A percentile compares a stretch with the other conserved stretches of the same genome.
phyloP scores from a whole-genome alignment of 92 coral and sea anemone genomes.

The Palythoa grandiflora region DNA sequence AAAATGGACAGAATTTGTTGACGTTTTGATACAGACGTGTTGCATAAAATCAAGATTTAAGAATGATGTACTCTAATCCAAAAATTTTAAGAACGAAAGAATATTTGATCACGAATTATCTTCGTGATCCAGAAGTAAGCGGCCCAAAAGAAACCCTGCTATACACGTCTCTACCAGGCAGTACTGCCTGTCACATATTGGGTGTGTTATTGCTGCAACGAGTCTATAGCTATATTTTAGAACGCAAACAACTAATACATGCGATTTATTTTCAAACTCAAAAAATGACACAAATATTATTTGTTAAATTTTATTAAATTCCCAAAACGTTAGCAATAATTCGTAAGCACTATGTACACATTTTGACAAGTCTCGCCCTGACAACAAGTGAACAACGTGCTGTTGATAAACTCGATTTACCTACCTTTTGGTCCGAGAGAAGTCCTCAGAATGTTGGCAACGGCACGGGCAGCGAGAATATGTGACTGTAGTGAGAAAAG shows the following conservation, averaged over 20 bases:
- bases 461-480: conserved; percentile 97
- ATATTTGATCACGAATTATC: too few relatives aligned
- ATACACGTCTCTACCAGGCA: too few relatives aligned
- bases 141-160: not conserved
- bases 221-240: not conserved
- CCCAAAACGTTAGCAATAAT: not conserved
- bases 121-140: not conserved
- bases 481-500: conserved; percentile 76
- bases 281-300: not conserved
- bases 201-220: conserved; percentile 14
- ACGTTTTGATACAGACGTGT: too few relatives aligned
- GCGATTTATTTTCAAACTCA: not conserved
- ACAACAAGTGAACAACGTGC: not conserved
- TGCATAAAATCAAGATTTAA: too few relatives aligned
- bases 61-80: too few relatives aligned
- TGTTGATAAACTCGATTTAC: conserved; percentile 44
- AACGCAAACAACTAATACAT: not conserved
- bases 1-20: too few relatives aligned
- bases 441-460: conserved; percentile 88
- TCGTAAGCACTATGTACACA: not conserved
- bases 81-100: too few relatives aligned
- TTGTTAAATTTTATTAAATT: not conserved
- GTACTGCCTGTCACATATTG: not conserved
- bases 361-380: conserved; percentile 17
- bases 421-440: conserved; percentile 99